Evolutionary conservation across 2,888 invertebrate species (phyloP).

Genomic region (Exocentrus adspersus): DNA sequence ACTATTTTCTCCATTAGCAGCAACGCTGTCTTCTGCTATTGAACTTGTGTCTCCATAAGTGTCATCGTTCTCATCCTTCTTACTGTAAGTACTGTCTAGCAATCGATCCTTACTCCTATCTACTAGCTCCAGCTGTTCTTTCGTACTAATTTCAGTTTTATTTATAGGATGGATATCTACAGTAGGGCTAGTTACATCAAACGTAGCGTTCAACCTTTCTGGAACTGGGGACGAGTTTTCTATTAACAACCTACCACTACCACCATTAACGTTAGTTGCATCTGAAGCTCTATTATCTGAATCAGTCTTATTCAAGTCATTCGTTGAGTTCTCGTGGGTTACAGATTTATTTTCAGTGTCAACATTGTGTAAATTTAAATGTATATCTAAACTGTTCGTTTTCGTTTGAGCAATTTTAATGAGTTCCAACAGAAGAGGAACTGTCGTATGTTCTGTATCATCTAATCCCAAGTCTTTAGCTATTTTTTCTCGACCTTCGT

Average conservation of each 20-base stretch:
- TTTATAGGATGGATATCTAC: constrained; percentile 16
- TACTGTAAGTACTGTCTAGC: constrained; percentile 20
- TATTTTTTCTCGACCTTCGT: constrained; percentile 66
- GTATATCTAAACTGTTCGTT: constrained; percentile 49
- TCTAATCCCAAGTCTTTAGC: constrained; percentile 56
- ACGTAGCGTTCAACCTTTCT: constrained; percentile 44
- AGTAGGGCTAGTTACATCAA: constrained; percentile 44
- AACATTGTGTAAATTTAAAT: constrained; percentile 42
- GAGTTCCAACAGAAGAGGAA: constrained; percentile 58
- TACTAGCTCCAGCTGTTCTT: constrained; percentile 8
- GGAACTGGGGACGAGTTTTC: constrained; percentile 19
- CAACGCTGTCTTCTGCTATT: constrained; percentile 50
- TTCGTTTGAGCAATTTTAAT: constrained; percentile 55
- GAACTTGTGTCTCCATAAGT: constrained; percentile 56
- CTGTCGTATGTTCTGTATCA: constrained; percentile 46
- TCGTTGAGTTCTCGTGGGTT: constrained; percentile 11
- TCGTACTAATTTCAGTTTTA: constrained; percentile 21
- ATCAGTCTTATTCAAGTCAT: constrained; percentile 33
- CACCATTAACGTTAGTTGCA: constrained; percentile 9
- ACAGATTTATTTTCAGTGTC: constrained; percentile 13
- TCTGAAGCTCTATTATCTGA: constrained; percentile 12
- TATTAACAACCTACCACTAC: constrained; percentile 12
- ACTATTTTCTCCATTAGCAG: constrained; percentile 18
- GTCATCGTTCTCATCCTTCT: constrained; percentile 46
- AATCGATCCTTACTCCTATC: constrained; percentile 20